phyloP scores from a whole-genome alignment of 2,888 invertebrate genomes.

The Plemyria rubiginata region DNA sequence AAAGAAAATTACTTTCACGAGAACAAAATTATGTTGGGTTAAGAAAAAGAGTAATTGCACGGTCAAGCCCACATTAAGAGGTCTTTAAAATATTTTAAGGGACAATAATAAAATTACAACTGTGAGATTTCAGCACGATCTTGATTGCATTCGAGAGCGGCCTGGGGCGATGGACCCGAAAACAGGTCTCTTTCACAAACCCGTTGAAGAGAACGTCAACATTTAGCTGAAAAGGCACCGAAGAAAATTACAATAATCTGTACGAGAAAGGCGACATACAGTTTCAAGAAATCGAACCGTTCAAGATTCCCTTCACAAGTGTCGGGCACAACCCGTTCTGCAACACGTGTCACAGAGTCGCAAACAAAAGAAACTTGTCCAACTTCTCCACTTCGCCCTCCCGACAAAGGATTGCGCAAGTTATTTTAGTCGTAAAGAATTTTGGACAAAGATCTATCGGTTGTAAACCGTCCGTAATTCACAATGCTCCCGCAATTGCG shows the following conservation, averaged over 20 bases:
- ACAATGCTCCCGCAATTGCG: constrained; percentile 81
- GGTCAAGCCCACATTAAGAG: constrained; percentile 45
- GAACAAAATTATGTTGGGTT: constrained; percentile 33
- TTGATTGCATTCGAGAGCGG: constrained; percentile 51
- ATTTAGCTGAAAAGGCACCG: constrained; percentile 52
- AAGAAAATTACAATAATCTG: constrained; percentile 58
- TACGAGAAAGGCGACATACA: constrained; percentile 58
- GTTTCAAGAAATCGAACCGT: constrained; percentile 68
- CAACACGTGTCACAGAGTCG: constrained; percentile 82
- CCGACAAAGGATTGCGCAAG: constrained; percentile 83
- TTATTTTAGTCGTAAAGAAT: constrained; percentile 83
- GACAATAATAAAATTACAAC: constrained; percentile 55
- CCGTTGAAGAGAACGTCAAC: constrained; percentile 44
- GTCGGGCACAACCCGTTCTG: constrained; percentile 80
- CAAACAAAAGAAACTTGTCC: constrained; percentile 81
- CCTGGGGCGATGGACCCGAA: constrained; percentile 47
- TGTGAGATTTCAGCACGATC: constrained; percentile 55
- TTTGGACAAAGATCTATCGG: constrained; percentile 82
- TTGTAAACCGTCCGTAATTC: constrained; percentile 79
- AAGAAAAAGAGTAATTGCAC: constrained; percentile 46
- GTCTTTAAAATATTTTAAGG: constrained; percentile 39
- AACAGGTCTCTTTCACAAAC: constrained; percentile 52
- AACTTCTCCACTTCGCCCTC: constrained; percentile 58
- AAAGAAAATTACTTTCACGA: constrained; percentile 27
- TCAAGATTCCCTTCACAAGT: constrained; percentile 72